A percentile compares a stretch with the other conserved stretches of the same genome.
phyloP scores from a whole-genome alignment of 2,113 vertebrate species.

The Tapirus terrestris region DNA sequence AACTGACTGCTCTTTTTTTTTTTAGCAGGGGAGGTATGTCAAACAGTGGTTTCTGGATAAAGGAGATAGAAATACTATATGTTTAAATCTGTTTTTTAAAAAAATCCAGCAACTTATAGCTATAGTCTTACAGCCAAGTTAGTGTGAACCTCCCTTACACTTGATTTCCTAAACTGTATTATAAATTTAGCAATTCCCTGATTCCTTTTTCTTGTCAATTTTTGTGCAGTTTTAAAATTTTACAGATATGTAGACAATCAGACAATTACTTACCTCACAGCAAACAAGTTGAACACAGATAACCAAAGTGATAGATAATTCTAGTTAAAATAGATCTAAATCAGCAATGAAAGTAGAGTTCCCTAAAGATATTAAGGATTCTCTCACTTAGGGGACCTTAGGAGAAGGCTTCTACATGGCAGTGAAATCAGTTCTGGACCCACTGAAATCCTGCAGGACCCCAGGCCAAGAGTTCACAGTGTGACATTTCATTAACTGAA shows the following conservation, averaged over 20 bases:
- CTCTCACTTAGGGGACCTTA: not conserved
- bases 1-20: not conserved
- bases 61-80: not conserved
- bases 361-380: not conserved
- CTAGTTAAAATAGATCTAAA: not conserved
- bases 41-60: slow-evolving; percentile 38
- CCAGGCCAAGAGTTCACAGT: not conserved
- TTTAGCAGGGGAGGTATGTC: not conserved
- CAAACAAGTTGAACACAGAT: not conserved
- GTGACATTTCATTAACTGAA: not conserved
- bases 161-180: slow-evolving; percentile 14
- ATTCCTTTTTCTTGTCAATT: not conserved
- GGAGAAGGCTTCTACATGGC: not conserved
- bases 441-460: not conserved
- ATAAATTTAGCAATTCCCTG: not conserved
- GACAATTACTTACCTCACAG: not conserved
- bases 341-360: not conserved
- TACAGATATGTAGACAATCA: not conserved
- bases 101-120: not conserved
- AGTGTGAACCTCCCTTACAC: not conserved
- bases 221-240: not conserved
- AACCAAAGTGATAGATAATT: not conserved
- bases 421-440: not conserved
- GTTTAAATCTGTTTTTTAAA: not conserved
- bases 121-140: not conserved